Evolutionary conservation across 2,113 vertebrate species (phyloP), one percentile per base, ranked within the genome.

Genomic region (Microcebus jonahi): DNA sequence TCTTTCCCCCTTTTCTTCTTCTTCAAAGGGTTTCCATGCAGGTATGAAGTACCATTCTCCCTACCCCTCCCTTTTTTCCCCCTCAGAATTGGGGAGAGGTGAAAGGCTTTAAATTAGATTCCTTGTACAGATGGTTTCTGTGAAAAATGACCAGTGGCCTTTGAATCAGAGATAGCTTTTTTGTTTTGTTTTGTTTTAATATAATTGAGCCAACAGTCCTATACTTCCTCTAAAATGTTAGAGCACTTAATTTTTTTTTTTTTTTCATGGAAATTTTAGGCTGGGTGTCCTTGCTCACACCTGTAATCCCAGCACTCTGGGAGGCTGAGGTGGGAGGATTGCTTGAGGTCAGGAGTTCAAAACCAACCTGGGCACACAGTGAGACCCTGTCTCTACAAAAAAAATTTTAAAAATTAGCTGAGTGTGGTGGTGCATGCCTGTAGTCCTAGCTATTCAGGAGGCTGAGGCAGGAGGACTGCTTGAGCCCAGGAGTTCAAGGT

Each of bases 41-140:
- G 29, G 45, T 77, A 10, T 57, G 59, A 68, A n/a, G 48, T 34
- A 3, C 13, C 29, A 0, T 21, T 42, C 25, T 88, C 5, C 15
- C 6, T 6, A 2, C 36, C 3, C 9, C 6, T 8, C 12, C 6
- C 4, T 14, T 48, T 25, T 36, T 13, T 31, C 10, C 6, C 8
- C 34, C 17, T 63, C 18, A 29, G 45, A n/a, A 29, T 0, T 36
- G 3, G 31, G 48, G 63, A 91, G 86, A 95, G 55, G 42, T 17
- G 17, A 61, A 79, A 45, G 55, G 5, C 57, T 94, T 91, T 80
- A 53, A 21, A 8, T 80, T 6, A 39, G 90, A 88, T 84, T 15
- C 12, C 9, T 3, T 55, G 12, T 18, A 18, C 18, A 14, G 29
- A 27, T 68, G n/a, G 25, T 39, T 81, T 91, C 90, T 65, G 14